These are phyloP conservation scores for Cherax destructor DNA, from an alignment of 1,140 invertebrate species.

Conservation along the genomic window DNA sequence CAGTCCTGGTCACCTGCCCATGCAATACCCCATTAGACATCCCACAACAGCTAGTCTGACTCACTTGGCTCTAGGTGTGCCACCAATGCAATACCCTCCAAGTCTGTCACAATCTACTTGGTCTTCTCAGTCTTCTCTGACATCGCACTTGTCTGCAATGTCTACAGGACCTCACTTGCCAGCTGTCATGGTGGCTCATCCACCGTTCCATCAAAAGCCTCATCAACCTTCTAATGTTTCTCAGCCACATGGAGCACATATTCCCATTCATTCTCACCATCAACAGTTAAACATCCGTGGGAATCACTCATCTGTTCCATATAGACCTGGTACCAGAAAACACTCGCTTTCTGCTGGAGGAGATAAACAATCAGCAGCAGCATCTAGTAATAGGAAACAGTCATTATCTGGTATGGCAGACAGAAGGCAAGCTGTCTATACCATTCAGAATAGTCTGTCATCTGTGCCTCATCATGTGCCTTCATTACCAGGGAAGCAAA, in stretches of 20 bases:
- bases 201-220: conserved; percentile 43
- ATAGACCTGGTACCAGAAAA: conserved; percentile 36
- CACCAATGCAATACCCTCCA: conserved; percentile 41
- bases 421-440: conserved; percentile 70
- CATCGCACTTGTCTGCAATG: conserved; percentile 53
- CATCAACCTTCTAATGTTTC: conserved; percentile 41
- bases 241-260: conserved; percentile 56
- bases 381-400: conserved; percentile 41
- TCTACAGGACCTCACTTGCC: conserved; percentile 52
- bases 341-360: conserved; percentile 47
- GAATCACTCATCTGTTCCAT: conserved; percentile 38
- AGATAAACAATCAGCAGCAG: conserved; percentile 21
- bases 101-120: conserved; percentile 62
- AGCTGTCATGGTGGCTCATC: conserved; percentile 58
- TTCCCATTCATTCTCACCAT: conserved; percentile 49
- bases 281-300: conserved; percentile 6
- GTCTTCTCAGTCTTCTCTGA: conserved; percentile 55
- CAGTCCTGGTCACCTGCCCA: conserved; percentile 51
- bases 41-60: conserved; percentile 13
- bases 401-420: conserved; percentile 59
- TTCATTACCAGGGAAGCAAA: conserved; percentile 52
- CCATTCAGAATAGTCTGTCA: conserved; percentile 59
- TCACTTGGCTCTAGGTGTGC: conserved; percentile 22
- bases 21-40: conserved; percentile 28
- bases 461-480: conserved; percentile 62